Evolutionary conservation across 2,113 vertebrate genomes (phyloP).

Genomic region (Paraplagusia blochii): DNA sequence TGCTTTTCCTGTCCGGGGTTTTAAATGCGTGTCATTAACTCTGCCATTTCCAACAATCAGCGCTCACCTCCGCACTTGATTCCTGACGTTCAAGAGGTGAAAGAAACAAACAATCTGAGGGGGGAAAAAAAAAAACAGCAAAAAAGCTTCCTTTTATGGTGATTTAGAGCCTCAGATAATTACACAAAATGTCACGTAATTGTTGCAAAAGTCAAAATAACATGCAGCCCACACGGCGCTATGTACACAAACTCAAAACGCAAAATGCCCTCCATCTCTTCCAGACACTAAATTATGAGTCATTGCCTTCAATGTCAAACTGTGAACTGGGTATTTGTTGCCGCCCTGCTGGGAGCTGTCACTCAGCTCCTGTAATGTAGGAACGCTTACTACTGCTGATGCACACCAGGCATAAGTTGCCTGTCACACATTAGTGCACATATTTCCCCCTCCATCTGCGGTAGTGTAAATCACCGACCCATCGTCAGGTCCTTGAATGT

Average conservation of each 20-base stretch:
- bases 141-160: conserved; percentile 38
- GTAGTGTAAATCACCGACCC: conserved; percentile 56
- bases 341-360: conserved; percentile 62
- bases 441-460: conserved; percentile 44
- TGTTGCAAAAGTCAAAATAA: conserved; percentile 68
- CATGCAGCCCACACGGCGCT: conserved; percentile 56
- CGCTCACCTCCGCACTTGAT: conserved; percentile 52
- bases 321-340: conserved; percentile 63
- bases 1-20: conserved; percentile 8
- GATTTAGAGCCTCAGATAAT: conserved; percentile 63
- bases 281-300: conserved; percentile 45
- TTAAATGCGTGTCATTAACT: conserved; percentile 39
- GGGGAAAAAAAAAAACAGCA: conserved; percentile 42
- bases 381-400: conserved; percentile 58
- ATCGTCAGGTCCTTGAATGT: conserved; percentile 49
- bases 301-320: conserved; percentile 66
- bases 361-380: conserved; percentile 54
- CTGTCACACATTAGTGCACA: too few species aligned
- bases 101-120: conserved; percentile 32
- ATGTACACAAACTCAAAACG: conserved; percentile 47
- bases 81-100: conserved; percentile 54
- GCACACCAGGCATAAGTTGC: conserved; percentile 52
- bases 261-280: conserved; percentile 41
- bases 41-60: conserved; percentile 56
- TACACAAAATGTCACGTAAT: conserved; percentile 65